phyloP scores from a whole-genome alignment of 2,797 vertebrate species.

The Echiichthys vipera region DNA sequence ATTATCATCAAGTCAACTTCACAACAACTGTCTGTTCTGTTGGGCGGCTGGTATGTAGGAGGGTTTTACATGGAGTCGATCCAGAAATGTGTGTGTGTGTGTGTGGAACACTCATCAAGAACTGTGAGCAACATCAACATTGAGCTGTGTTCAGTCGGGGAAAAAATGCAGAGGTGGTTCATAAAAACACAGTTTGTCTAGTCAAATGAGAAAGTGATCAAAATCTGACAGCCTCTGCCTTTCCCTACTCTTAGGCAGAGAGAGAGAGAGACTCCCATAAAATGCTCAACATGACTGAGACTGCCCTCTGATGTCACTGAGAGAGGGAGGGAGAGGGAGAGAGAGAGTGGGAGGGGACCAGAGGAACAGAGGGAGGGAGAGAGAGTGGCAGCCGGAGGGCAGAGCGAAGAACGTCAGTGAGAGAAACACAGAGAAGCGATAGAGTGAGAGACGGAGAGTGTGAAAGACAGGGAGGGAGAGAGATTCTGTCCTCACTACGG shows the following conservation, averaged over 20 bases:
- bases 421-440: conserved; percentile 60
- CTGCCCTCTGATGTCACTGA: conserved; percentile 86
- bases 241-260: too few relatives aligned
- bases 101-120: conserved; percentile 9
- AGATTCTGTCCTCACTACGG: conserved; percentile 48
- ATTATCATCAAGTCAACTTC: conserved; percentile 36
- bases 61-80: conserved; percentile 36
- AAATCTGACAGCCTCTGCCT: conserved; percentile 29
- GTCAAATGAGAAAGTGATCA: conserved; percentile 36
- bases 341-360: conserved; percentile 64
- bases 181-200: conserved; percentile 32
- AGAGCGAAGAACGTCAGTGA: conserved; percentile 75
- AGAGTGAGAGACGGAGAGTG: conserved; percentile 65
- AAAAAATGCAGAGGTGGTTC: conserved; percentile 20
- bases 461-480: conserved; percentile 54
- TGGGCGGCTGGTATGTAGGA: conserved; percentile 57
- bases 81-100: conserved; percentile 9
- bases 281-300: conserved; percentile 85
- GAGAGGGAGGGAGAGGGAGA: conserved; percentile 55
- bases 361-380: conserved; percentile 61
- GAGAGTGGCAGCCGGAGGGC: conserved; percentile 79
- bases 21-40: conserved; percentile 42
- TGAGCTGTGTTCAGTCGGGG: conserved; percentile 10
- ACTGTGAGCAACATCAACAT: neutral
- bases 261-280: conserved; percentile 70